A percentile compares a stretch with the other conserved stretches of the same genome.
These are phyloP conservation scores for Chelon auratus DNA, from an alignment of 2,797 vertebrate species.

Conservation along the genomic window DNA sequence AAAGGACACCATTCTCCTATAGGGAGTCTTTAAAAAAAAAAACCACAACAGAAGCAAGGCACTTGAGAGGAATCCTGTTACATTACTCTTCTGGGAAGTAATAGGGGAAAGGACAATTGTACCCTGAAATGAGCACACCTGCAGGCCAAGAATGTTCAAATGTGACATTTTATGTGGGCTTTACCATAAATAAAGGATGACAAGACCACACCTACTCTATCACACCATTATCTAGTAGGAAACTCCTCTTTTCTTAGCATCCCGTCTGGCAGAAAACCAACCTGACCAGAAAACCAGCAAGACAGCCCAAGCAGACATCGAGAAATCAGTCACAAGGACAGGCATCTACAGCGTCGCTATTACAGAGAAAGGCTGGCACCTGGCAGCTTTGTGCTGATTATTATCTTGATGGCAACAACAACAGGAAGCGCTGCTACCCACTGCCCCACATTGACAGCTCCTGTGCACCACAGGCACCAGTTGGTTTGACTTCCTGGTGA, in stretches of 20 bases:
- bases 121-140: not conserved
- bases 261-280: not conserved
- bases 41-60: not conserved
- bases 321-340: not conserved
- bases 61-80: not conserved
- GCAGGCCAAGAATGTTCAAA: no score
- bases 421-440: constrained; percentile 62
- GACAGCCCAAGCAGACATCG: not conserved
- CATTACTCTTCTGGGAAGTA: not conserved
- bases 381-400: constrained; percentile 30
- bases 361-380: constrained; percentile 22
- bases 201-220: not conserved
- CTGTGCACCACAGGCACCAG: constrained; percentile 23
- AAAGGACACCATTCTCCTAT: not conserved
- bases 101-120: not conserved
- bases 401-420: constrained; percentile 33
- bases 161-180: no score
- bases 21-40: not conserved
- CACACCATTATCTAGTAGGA: not conserved
- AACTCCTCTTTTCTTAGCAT: not conserved
- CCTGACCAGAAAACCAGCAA: constrained; percentile 7
- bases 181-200: no score
- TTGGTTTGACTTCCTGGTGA: constrained; percentile 48
- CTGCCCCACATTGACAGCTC: constrained; percentile 37
- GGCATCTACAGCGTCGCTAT: not conserved